Percentiles rank a stretch among this genome's conserved stretches.
These are phyloP conservation scores for Leptinotarsa rubiginosa DNA, from an alignment of 2,888 invertebrate species.

Conservation along the genomic window DNA sequence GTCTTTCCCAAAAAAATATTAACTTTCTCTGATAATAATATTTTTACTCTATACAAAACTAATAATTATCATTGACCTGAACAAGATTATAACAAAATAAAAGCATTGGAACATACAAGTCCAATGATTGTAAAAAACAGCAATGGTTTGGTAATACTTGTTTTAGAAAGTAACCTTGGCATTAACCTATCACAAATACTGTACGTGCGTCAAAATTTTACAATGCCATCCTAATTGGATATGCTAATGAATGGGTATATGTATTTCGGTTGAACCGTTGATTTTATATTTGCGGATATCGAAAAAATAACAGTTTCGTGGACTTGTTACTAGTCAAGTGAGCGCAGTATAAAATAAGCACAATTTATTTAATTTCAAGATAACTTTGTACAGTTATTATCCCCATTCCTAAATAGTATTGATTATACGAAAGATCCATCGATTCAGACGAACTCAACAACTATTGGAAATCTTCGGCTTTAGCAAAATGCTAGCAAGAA, in stretches of 20 bases:
- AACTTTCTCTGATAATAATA: too few relatives aligned
- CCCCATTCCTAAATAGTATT: too few relatives aligned
- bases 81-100: not conserved
- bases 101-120: not conserved
- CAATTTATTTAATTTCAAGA: too few relatives aligned
- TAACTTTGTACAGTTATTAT: too few relatives aligned
- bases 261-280: not conserved
- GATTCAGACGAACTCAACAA: too few relatives aligned
- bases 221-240: not conserved
- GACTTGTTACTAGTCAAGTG: not conserved
- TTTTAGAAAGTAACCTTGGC: conserved; percentile 1
- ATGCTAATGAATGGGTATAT: not conserved
- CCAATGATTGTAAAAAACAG: not conserved
- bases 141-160: not conserved
- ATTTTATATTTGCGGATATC: not conserved
- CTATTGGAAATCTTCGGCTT: too few relatives aligned
- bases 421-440: too few relatives aligned
- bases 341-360: too few relatives aligned
- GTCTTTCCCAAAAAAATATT: too few relatives aligned
- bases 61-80: too few relatives aligned
- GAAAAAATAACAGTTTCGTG: conserved; percentile 4
- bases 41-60: too few relatives aligned
- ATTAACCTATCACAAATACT: conserved; percentile 4
- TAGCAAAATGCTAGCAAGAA: too few relatives aligned
- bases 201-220: not conserved